Base-by-base conservation (phyloP, 2,888 invertebrate genomes). In the Ophion obscuratus region DNA sequence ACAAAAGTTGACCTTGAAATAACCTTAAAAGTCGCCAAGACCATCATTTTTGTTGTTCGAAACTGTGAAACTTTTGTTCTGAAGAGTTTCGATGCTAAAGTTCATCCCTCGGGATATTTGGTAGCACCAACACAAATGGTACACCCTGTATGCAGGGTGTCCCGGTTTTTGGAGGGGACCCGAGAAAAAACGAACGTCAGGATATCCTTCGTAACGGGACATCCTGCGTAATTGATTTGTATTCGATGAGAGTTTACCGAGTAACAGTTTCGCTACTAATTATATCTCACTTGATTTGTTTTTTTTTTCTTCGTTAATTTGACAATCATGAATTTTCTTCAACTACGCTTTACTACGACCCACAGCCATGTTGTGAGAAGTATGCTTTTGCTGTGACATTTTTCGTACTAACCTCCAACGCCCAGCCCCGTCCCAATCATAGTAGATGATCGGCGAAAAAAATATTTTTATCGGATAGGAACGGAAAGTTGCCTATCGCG, bases 281-380 rank as follows among this genome's bases (percentile, higher is more conserved):
- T 86, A 84, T 90, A 88, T 83, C 86, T 88, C 87, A 88, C 84
- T 82, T 86, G 89, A 88, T 85, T 89, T 90, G 91, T 90, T 88
- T 85, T 86, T 89, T 85, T 88, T 81, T 40, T 40, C 31, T 44
- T 62, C 7, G 24, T 71, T 27, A 7, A 61, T 61, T 66, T 59
- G 62, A 77, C 70, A 20, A 85, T 40, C 68, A 59, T 83, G 40
- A 73, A 73, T 67, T 68, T 77, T 84, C 73, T 75, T 86, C 80
- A 57, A 78, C 77, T 61, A 86, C 77, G 88, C 88, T 90, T 88
- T 83, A 88, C 81, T 87, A 87, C 83, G 81, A 78, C 81, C 77
- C 92, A 93, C 94, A 94, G 94, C 94, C 94, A 94, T 94, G 94
- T 94, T 94, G 93, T 94, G 93, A 91, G 93, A 94, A 94, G 94